Percentiles rank a stretch among this genome's conserved stretches.
Conservation (phyloP, 2,797 vertebrate species). For the Phoeniculus purpureus region DNA sequence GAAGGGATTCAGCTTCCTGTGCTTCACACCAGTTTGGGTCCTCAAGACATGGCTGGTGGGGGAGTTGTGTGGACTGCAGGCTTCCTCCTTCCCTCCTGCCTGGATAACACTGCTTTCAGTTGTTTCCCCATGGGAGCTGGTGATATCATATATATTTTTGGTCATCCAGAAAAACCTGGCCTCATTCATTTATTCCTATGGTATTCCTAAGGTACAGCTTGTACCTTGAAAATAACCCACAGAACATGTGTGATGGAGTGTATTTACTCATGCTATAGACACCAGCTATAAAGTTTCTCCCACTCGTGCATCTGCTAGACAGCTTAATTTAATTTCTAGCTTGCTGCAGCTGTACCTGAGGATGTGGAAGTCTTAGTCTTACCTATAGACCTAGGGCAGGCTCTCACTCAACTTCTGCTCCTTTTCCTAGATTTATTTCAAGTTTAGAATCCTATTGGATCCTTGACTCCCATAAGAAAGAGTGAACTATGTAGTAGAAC, state of each 20-base stretch:
- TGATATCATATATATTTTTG: not conserved
- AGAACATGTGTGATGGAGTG: not conserved
- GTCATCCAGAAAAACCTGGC: not conserved
- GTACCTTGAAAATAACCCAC: slow-evolving; percentile 23
- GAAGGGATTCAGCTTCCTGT: not conserved
- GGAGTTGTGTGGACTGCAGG: not conserved
- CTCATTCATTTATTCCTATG: not conserved
- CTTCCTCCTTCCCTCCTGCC: not conserved
- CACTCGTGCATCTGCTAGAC: slow-evolving; percentile 15
- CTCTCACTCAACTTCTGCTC: not conserved
- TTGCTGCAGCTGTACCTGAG: slow-evolving; percentile 1
- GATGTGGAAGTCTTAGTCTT: not conserved
- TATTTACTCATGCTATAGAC: not conserved
- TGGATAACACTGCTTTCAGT: not conserved
- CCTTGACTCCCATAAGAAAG: not conserved
- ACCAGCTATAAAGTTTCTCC: slow-evolving; percentile 26
- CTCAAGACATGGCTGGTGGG: not conserved
- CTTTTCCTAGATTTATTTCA: slow-evolving; percentile 19
- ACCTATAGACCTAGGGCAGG: not conserved
- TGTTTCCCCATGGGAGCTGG: not conserved
- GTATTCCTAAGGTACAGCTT: not conserved
- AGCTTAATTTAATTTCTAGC: slow-evolving; percentile 40
- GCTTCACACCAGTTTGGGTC: rapidly evolving
- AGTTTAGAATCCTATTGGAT: slow-evolving; percentile 30
- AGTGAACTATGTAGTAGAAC: not conserved